Percentiles rank a stretch among this genome's conserved stretches.
Evolutionary conservation across 2,113 vertebrate genomes (phyloP).

Genomic region (Pica pica): DNA sequence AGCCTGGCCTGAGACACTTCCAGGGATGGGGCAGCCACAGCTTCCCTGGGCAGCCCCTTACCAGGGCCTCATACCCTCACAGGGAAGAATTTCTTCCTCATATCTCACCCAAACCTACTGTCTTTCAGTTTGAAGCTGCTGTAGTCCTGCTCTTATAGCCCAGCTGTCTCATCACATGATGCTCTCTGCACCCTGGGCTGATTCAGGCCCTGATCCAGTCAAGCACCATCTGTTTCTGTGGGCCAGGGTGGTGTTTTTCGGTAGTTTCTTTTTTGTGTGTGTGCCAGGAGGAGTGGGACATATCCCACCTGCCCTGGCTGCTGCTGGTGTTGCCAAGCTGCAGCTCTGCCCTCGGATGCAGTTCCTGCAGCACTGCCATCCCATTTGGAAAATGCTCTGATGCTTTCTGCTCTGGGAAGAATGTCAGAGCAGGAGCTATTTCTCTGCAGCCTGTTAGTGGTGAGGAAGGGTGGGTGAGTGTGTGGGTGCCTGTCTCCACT

Average conservation of each 20-base stretch:
- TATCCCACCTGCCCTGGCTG: neutral
- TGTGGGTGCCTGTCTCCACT: neutral
- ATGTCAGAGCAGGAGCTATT: neutral
- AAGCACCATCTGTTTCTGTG: neutral
- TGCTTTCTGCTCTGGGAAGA: neutral
- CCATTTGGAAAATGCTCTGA: neutral
- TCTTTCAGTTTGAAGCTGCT: neutral
- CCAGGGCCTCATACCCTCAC: neutral
- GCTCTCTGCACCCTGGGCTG: neutral
- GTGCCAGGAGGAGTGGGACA: neutral
- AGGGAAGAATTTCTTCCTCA: neutral
- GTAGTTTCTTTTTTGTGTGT: neutral
- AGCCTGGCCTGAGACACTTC: neutral
- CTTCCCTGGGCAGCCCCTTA: neutral
- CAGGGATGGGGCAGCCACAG: neutral
- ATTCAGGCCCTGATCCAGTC: neutral
- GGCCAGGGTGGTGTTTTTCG: neutral
- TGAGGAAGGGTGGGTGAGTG: rapidly evolving
- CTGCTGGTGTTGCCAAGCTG: rapidly evolving
- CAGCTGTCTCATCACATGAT: rapidly evolving
- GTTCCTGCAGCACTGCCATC: neutral
- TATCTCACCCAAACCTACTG: neutral
- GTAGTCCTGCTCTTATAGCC: rapidly evolving
- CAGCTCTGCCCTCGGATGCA: neutral
- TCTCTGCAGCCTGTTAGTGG: neutral